Percentiles rank a stretch among this genome's conserved stretches.
Conservation (phyloP, 2,113 vertebrate species). For the Dolichallabes microphthalmus region DNA sequence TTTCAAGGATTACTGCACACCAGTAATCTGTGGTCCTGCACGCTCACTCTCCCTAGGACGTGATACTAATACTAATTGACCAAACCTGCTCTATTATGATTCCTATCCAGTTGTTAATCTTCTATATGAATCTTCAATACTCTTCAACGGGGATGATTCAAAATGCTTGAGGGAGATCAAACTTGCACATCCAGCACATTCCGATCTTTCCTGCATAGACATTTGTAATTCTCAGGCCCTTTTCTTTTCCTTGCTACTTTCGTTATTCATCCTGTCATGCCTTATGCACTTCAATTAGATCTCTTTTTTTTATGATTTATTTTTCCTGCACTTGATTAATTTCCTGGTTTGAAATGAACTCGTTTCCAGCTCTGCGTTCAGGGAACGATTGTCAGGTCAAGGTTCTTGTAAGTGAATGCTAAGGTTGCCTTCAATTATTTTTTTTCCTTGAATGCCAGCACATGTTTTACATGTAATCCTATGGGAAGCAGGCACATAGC, state of each 20-base stretch:
- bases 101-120: constrained; percentile 7
- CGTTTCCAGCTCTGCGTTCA: neutral
- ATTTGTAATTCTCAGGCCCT: neutral
- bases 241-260: neutral
- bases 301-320: neutral
- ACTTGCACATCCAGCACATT: constrained; percentile 4
- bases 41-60: neutral
- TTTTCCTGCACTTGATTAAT: neutral
- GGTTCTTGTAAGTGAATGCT: neutral
- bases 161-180: constrained; percentile 1
- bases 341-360: neutral
- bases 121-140: constrained; percentile 6
- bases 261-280: neutral
- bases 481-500: neutral
- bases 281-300: neutral
- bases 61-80: constrained; percentile 21
- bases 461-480: neutral
- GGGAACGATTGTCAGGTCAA: neutral
- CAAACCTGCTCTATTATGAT: constrained; percentile 6
- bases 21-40: neutral
- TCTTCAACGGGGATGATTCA: neutral
- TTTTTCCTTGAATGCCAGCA: neutral
- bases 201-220: neutral
- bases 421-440: neutral
- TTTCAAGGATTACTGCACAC: neutral